These are phyloP conservation scores for Drosophila mulleri DNA, from an alignment of 2,888 invertebrate species.

Conservation along the genomic window DNA sequence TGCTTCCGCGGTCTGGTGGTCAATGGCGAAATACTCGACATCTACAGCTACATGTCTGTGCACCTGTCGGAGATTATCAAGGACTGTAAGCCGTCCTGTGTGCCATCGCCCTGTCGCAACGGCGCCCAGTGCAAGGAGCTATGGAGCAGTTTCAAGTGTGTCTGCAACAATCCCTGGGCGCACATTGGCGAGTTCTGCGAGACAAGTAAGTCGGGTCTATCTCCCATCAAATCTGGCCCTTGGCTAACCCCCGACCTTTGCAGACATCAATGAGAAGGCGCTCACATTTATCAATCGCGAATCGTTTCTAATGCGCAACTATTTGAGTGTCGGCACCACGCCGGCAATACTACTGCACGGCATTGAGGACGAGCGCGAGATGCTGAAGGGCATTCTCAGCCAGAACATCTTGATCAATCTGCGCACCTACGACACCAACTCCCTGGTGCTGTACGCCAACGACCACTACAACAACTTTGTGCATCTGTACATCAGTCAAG, in stretches of 20 bases:
- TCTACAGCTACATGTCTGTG: conserved; percentile 96
- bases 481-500: conserved; percentile 93
- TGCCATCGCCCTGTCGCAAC: conserved; percentile 96
- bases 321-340: conserved; percentile 88
- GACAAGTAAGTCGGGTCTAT: conserved; percentile 89
- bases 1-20: conserved; percentile 97
- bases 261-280: conserved; percentile 96
- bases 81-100: conserved; percentile 97
- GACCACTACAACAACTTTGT: conserved; percentile 97
- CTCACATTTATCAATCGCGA: conserved; percentile 93
- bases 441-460: conserved; percentile 94
- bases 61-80: conserved; percentile 96
- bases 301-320: conserved; percentile 92
- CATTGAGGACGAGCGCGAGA: conserved; percentile 85
- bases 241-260: neutral
- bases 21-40: conserved; percentile 95
- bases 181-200: conserved; percentile 96
- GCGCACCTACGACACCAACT: conserved; percentile 93
- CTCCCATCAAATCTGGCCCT: neutral
- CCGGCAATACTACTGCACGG: conserved; percentile 83
- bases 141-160: conserved; percentile 96
- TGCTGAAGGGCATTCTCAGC: conserved; percentile 90
- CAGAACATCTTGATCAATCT: conserved; percentile 95
- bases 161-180: conserved; percentile 96
- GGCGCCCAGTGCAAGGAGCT: conserved; percentile 95